phyloP scores from a whole-genome alignment of 2,113 vertebrate species.

The Leptosomus discolor region DNA sequence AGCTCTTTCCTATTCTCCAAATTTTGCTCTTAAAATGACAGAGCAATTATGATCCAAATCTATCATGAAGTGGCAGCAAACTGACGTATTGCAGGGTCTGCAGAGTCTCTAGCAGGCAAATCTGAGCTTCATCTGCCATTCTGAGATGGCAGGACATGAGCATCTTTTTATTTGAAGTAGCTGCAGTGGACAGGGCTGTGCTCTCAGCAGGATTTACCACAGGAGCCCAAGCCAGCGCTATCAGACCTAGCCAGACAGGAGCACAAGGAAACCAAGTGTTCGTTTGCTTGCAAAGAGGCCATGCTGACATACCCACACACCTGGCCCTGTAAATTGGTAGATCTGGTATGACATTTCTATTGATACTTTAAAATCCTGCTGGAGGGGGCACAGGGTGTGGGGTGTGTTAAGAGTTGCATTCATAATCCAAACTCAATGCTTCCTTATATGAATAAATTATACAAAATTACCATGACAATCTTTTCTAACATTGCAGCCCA shows the following conservation, averaged over 20 bases:
- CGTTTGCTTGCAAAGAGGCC: not conserved
- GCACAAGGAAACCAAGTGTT: not conserved
- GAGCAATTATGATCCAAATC: not conserved
- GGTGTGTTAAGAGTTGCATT: not conserved
- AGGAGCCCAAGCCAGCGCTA: not conserved
- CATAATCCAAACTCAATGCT: not conserved
- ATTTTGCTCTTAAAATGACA: not conserved
- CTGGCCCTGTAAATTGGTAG: not conserved
- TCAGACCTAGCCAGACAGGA: fast-evolving
- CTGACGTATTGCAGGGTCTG: not conserved
- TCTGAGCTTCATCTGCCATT: not conserved
- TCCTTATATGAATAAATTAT: not conserved
- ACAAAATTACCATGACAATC: not conserved
- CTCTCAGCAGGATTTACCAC: not conserved
- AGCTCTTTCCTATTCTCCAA: not conserved
- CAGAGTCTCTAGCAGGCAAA: not conserved
- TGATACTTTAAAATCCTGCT: not conserved
- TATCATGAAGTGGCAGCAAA: not conserved
- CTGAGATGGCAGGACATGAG: not conserved
- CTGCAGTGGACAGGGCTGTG: not conserved
- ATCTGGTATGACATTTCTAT: not conserved
- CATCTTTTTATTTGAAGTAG: not conserved
- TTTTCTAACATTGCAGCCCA: not conserved
- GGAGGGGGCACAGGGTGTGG: fast-evolving
- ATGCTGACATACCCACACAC: not conserved